Conservation (phyloP, 2,797 vertebrate genomes). For the Chelonia mydas region DNA sequence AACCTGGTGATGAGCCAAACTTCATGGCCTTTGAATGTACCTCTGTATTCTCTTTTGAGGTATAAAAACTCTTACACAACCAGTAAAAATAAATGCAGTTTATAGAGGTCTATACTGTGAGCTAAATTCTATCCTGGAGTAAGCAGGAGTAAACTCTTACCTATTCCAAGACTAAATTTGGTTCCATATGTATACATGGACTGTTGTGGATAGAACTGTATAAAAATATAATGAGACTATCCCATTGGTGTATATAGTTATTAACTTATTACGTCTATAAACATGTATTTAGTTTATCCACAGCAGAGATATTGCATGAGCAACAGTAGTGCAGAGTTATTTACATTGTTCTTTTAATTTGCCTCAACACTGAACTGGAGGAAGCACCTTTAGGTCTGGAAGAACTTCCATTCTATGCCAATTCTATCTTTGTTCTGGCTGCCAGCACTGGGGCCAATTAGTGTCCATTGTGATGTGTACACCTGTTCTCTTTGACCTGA, state of each 20-base stretch:
- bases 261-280: background rate
- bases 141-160: background rate
- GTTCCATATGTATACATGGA: accelerated
- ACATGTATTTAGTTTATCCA: accelerated
- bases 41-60: background rate
- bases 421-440: background rate
- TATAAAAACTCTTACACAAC: background rate
- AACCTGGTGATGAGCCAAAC: background rate
- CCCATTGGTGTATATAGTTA: background rate
- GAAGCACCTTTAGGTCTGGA: background rate
- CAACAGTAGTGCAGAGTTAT: accelerated
- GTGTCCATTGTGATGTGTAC: background rate
- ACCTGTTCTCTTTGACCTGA: background rate
- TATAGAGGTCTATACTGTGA: accelerated
- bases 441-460: background rate
- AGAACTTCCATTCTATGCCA: background rate
- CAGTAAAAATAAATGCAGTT: constrained; percentile 1
- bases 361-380: accelerated
- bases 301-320: background rate
- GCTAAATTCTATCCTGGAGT: background rate
- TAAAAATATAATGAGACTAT: background rate
- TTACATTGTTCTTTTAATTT: background rate
- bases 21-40: constrained; percentile 32
- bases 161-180: background rate
- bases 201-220: background rate